These are phyloP conservation scores for Parus major DNA, from an alignment of 2,113 vertebrate species.

Conservation along the genomic window DNA sequence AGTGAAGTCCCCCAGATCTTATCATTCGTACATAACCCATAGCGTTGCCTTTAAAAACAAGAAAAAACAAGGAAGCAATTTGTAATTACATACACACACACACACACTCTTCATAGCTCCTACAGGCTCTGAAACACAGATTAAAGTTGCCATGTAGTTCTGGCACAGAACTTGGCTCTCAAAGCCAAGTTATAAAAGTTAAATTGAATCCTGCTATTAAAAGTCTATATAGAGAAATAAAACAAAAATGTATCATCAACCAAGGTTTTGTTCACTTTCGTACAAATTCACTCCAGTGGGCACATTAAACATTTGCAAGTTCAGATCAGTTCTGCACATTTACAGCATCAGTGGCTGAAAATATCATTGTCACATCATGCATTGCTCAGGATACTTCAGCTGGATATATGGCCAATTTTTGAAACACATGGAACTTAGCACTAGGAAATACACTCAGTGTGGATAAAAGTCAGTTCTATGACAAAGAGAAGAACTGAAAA, in stretches of 20 bases:
- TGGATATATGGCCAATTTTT: neutral
- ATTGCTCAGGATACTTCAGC: neutral
- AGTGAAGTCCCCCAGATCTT: conserved; percentile 96
- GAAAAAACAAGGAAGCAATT: neutral
- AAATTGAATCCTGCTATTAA: neutral
- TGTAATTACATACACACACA: neutral
- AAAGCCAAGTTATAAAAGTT: neutral
- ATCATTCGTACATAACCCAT: conserved; percentile 99
- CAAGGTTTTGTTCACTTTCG: fast-evolving
- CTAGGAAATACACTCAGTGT: neutral
- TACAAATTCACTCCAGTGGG: neutral
- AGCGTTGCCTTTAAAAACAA: conserved; percentile 87
- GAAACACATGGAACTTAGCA: neutral
- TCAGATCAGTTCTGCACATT: neutral
- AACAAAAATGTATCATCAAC: neutral
- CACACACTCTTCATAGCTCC: neutral
- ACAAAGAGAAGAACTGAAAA: neutral
- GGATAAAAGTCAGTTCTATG: neutral
- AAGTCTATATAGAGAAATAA: neutral
- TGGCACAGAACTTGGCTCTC: neutral
- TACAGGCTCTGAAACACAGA: neutral
- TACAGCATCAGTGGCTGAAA: neutral
- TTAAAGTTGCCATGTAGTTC: neutral
- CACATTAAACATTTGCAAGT: neutral
- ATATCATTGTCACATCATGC: neutral